phyloP scores from a whole-genome alignment of 2,888 invertebrate genomes.

The Xestobium rufovillosum region DNA sequence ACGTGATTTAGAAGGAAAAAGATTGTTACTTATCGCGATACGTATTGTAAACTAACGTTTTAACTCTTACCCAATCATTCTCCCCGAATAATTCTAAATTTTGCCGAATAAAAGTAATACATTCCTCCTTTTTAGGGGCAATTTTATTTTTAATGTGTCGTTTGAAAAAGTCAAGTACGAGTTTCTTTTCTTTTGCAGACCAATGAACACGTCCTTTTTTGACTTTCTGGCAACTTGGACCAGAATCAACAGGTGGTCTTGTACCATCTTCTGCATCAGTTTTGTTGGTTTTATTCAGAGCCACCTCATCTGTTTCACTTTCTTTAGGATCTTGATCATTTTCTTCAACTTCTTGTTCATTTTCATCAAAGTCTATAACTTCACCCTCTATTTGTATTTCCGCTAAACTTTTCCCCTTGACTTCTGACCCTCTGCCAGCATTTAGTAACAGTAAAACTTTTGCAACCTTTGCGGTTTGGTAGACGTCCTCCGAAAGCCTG shows the following conservation, averaged over 20 bases:
- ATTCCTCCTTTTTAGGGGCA: constrained; percentile 4
- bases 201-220: constrained; percentile 7
- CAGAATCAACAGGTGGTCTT: too few relatives aligned
- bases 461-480: too few relatives aligned
- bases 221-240: too few relatives aligned
- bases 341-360: too few relatives aligned
- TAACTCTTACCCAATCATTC: constrained; percentile 3
- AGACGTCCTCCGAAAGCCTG: constrained; percentile 6
- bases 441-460: constrained; percentile 5
- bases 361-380: too few relatives aligned
- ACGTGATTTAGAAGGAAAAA: too few relatives aligned
- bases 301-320: too few relatives aligned
- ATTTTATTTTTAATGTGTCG: constrained; percentile 2
- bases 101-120: constrained; percentile 1
- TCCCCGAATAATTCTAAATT: constrained; percentile 3
- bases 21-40: constrained; percentile 3
- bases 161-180: constrained; percentile 5
- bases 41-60: constrained; percentile 6
- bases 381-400: constrained; percentile 2
- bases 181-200: too few relatives aligned
- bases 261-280: too few relatives aligned
- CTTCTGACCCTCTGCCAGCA: constrained; percentile 6
- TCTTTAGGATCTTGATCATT: too few relatives aligned
- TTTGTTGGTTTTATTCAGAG: too few relatives aligned
- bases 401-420: constrained; percentile 8